These are phyloP conservation scores for Spodoptera litura DNA, from an alignment of 1,140 invertebrate species.

Conservation along the genomic window DNA sequence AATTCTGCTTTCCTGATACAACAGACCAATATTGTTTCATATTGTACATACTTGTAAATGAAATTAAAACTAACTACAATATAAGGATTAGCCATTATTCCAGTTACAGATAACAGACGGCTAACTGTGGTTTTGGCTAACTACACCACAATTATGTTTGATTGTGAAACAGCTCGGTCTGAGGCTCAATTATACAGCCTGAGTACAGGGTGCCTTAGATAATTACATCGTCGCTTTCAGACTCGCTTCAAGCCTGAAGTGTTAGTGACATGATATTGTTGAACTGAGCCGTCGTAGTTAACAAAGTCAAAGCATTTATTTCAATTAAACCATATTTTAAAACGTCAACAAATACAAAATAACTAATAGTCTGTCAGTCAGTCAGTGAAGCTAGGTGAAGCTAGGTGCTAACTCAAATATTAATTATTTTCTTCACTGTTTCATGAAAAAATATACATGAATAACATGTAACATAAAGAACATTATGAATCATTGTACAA, in stretches of 20 bases:
- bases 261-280: not conserved
- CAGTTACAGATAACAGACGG: not conserved
- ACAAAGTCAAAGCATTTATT: no score
- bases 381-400: no score
- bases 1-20: no score
- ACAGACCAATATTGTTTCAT: no score
- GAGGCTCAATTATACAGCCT: constrained; percentile 17
- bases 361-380: no score
- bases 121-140: constrained; percentile 6
- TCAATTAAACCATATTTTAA: no score
- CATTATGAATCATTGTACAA: constrained; percentile 17
- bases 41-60: no score
- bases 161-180: constrained; percentile 6
- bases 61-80: no score
- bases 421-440: not conserved
- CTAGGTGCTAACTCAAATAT: no score
- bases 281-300: not conserved
- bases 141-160: constrained; percentile 15
- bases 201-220: constrained; percentile 5
- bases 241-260: not conserved
- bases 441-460: not conserved
- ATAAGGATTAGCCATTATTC: no score
- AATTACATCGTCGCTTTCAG: constrained; percentile 16
- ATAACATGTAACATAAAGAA: no score
- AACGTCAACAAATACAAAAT: no score